A percentile compares a stretch with the other conserved stretches of the same genome.
Conservation (phyloP, 2,113 vertebrate species). For the Amia ocellicauda region DNA sequence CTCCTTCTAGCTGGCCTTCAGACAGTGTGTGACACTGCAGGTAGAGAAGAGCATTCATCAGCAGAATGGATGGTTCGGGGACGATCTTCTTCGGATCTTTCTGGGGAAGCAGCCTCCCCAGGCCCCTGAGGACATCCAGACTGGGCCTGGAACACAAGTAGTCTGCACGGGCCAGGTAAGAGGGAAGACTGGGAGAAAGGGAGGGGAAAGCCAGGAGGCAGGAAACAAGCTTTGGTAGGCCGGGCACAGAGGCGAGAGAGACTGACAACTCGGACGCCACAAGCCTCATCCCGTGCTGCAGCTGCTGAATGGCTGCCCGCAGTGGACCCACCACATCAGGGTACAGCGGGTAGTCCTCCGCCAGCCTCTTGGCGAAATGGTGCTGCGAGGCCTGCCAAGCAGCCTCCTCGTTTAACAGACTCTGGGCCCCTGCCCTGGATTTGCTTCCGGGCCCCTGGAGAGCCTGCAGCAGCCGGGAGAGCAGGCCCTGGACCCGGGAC, state of each 20-base stretch:
- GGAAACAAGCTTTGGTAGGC: slow-evolving; percentile 64
- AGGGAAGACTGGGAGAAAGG: slow-evolving; percentile 60
- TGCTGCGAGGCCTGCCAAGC: slow-evolving; percentile 92
- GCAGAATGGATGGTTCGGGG: slow-evolving; percentile 65
- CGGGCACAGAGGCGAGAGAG: slow-evolving; percentile 50
- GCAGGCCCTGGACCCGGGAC: slow-evolving; percentile 75
- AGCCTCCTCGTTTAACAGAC: slow-evolving; percentile 82
- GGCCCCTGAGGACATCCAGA: slow-evolving; percentile 66
- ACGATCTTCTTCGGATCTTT: slow-evolving; percentile 47
- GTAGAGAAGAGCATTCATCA: slow-evolving; percentile 79
- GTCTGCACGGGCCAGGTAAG: slow-evolving; percentile 78
- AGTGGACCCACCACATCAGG: slow-evolving; percentile 78
- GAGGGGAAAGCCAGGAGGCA: slow-evolving; percentile 81
- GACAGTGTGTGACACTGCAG: slow-evolving; percentile 76
- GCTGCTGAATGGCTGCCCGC: slow-evolving; percentile 77
- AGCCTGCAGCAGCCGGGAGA: slow-evolving; percentile 73
- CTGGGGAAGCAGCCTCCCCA: slow-evolving; percentile 65
- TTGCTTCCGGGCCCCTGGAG: slow-evolving; percentile 60
- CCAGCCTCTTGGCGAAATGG: slow-evolving; percentile 76
- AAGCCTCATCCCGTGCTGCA: slow-evolving; percentile 87
- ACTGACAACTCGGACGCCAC: slow-evolving; percentile 78
- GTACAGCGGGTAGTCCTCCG: slow-evolving; percentile 77
- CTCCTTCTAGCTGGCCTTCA: slow-evolving; percentile 72
- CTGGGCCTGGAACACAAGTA: slow-evolving; percentile 79
- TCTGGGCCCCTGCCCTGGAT: slow-evolving; percentile 64